Percentiles rank a stretch among this genome's conserved stretches.
These are phyloP conservation scores for Argyrosomus japonicus DNA, from an alignment of 2,113 vertebrate genomes.

Conservation along the genomic window DNA sequence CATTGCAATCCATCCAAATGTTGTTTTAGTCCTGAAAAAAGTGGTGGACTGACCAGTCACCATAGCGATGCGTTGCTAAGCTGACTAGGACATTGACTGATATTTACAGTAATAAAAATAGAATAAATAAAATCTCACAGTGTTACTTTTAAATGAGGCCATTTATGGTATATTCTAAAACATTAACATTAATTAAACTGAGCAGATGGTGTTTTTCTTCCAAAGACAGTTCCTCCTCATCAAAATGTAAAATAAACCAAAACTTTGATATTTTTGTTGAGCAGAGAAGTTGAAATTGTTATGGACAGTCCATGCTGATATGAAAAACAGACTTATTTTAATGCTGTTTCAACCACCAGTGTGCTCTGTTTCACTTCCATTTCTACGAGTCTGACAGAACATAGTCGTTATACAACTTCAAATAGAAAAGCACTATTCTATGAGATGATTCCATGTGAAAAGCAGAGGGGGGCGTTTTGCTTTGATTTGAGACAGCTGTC, in stretches of 20 bases:
- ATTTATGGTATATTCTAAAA: neutral
- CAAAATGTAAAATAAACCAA: neutral
- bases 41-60: neutral
- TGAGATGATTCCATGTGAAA: constrained; percentile 56
- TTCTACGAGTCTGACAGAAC: constrained; percentile 34
- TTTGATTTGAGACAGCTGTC: constrained; percentile 73
- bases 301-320: constrained; percentile 8
- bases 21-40: no score
- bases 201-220: neutral
- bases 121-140: neutral
- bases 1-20: neutral
- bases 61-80: neutral
- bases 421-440: constrained; percentile 44
- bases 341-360: neutral
- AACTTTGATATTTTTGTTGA: constrained; percentile 23
- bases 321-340: constrained; percentile 29
- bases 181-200: constrained; percentile 1
- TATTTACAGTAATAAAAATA: neutral
- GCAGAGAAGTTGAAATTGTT: neutral
- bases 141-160: neutral
- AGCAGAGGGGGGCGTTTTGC: constrained; percentile 61
- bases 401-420: constrained; percentile 34
- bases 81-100: neutral
- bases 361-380: constrained; percentile 5
- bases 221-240: neutral